These are phyloP conservation scores for Sebastes wilsoni DNA, from an alignment of 2,797 vertebrate species.

Conservation along the genomic window DNA sequence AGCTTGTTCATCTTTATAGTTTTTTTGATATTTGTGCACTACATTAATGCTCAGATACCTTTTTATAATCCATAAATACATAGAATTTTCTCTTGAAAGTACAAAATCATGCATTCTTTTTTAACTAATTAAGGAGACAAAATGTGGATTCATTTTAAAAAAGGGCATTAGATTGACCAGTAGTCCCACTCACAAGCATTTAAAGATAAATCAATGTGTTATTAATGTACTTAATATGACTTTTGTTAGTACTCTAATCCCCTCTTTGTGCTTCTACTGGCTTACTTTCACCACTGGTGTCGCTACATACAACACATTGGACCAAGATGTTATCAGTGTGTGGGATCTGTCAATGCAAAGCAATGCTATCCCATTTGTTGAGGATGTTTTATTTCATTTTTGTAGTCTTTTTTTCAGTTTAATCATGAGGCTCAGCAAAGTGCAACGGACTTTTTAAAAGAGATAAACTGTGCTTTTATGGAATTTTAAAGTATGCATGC, in stretches of 20 bases:
- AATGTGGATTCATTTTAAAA: not conserved
- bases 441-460: conserved; percentile 62
- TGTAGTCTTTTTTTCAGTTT: conserved; percentile 37
- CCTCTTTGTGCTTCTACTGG: conserved; percentile 12
- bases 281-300: conserved; percentile 63
- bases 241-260: not conserved
- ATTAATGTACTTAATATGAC: not conserved
- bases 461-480: conserved; percentile 37
- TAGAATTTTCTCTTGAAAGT: not conserved
- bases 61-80: not conserved
- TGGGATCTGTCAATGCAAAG: conserved; percentile 35
- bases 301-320: conserved; percentile 51
- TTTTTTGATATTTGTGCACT: conserved; percentile 22
- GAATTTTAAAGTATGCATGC: conserved; percentile 61
- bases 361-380: conserved; percentile 30
- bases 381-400: conserved; percentile 20
- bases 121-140: not conserved
- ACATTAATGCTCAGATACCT: not conserved
- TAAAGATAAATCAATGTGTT: not conserved
- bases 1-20: conserved; percentile 18
- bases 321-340: conserved; percentile 63
- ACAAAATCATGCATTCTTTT: not conserved
- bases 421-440: conserved; percentile 67
- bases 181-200: not conserved
- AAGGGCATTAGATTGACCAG: not conserved